Base-by-base conservation (phyloP, 2,797 vertebrate genomes). In the Gymnopithys bicolor region DNA sequence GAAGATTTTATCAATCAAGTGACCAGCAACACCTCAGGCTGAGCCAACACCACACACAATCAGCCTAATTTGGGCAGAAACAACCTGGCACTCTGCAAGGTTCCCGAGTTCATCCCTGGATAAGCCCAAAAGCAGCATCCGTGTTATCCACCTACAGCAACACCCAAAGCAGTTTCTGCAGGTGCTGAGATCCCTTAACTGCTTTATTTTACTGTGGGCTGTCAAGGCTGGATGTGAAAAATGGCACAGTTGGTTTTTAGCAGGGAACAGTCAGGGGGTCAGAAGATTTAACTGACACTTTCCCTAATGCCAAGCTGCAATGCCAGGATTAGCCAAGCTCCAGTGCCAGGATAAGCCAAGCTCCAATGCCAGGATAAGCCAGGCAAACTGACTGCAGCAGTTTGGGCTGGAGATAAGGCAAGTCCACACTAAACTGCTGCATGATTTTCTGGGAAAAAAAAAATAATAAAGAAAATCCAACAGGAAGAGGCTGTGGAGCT, bases 21-120 rank as follows among this genome's bases (percentile, higher is more conserved):
- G 4, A 51, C 12, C 6, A 3, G 30, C 56, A 62, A 15, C 19
- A 17, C 8, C 16, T 78, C 49, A 35, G 21, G 17, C 2, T 0
- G 1, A 70, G 62, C 33, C 2, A 11, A 27, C 11, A 28, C 5
- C 0, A 0, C 68, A 49, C 33, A 41, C 17, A 79, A 73, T 24
- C 11, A 55, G 27, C 13, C 14, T 33, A 6, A 28, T 19, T 8
- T 22, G 41, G 33, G 23, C 25, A 89, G 32, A 58, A 70, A 74
- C 14, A 37, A 23, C 8, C 32, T 17, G 39, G 51, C 25, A 30
- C 5, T 55, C 58, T 27, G 37, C 37, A 39, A 49, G 0, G 0
- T 7, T 13, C 16, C 16, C 33, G 49, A 7, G 35, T 51, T 19
- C 68, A 56, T 35, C 64, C 46, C 64, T 23, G 23, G 28, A 22